Evolutionary conservation across 2,797 vertebrate species (phyloP), one percentile per base, ranked within the genome.

Genomic region (Dryobates pubescens): DNA sequence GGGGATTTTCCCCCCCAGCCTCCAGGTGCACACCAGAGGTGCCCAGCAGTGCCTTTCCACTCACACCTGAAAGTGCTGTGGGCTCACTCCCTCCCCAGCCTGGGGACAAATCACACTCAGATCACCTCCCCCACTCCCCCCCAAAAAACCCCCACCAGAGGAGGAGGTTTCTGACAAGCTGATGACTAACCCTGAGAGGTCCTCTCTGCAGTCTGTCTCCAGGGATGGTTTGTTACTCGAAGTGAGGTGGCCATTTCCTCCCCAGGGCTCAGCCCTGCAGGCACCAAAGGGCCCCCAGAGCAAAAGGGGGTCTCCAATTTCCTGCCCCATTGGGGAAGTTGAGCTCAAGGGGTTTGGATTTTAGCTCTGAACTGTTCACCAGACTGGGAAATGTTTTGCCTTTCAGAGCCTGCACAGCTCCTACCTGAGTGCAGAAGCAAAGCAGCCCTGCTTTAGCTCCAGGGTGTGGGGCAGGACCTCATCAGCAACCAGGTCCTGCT

Each of bases 1-100:
- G 53, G 89, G 92, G 84, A 34, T 87, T 91, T 93, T 82, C 74
- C 89, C 81, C 87, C 89, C 81, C 87, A 74, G 53, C 38, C 43
- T 65, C 54, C 57, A 26, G 36, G 13, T 30, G 81, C 68, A 16
- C 80, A 19, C 4, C 0, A 30, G 58, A 86, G 86, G 16, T 70
- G 69, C 51, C 69, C 92, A 77, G 41, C 68, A 77, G 4, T 3
- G 61, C 57, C 58, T 68, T 45, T 62, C 9, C 61, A 38, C 5
- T 94, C 77, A 59, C 84, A 78, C 67, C 84, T 88, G 89, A 82
- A 65, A 88, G 67, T 32, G 30, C 13, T 34, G 94, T n/a, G 92
- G 88, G 56, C 71, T 90, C 62, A 12, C 22, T 84, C 79, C 73
- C 22, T 84, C 82, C 73, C 90, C 88, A 82, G 77, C 77, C 23